These are phyloP conservation scores for Trissolcus basalis DNA, from an alignment of 1,140 invertebrate genomes.

Conservation along the genomic window DNA sequence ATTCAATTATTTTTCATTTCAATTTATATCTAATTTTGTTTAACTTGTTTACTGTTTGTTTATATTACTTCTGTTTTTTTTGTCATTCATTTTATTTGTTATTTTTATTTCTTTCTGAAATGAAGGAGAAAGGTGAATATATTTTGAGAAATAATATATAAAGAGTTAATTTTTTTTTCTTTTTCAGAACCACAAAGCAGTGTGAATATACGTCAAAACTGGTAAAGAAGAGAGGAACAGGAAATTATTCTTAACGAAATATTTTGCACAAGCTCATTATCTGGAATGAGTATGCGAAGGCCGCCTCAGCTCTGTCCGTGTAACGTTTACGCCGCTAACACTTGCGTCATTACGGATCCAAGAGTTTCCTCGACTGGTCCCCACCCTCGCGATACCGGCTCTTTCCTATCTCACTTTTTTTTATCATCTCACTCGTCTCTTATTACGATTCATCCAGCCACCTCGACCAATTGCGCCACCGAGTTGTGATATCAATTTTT, in stretches of 20 bases:
- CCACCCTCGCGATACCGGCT: constrained; percentile 43
- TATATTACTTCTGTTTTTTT: too few species aligned
- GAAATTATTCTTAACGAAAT: constrained; percentile 59
- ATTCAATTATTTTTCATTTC: too few species aligned
- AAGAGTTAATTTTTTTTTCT: constrained; percentile 2
- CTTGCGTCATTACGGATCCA: constrained; percentile 59
- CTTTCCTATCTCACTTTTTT: constrained; percentile 49
- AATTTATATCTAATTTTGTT: too few species aligned
- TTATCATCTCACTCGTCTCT: constrained; percentile 29
- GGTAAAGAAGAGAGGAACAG: constrained; percentile 39
- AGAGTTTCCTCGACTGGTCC: constrained; percentile 55
- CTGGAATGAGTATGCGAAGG: constrained; percentile 58
- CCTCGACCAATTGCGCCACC: constrained; percentile 34
- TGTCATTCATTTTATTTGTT: too few species aligned
- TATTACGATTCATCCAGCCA: constrained; percentile 22
- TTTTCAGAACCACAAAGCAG: constrained; percentile 18
- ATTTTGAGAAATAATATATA: too few species aligned
- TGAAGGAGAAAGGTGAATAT: too few species aligned
- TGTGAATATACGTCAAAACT: constrained; percentile 22
- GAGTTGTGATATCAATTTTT: constrained; percentile 6
- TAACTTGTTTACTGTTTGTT: too few species aligned
- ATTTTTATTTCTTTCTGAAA: too few species aligned
- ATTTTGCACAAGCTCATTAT: constrained; percentile 60
- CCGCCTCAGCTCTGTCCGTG: constrained; percentile 38
- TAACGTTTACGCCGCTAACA: constrained; percentile 43